phyloP scores from a whole-genome alignment of 2,797 vertebrate species.

The Pseudomugil gertrudae region DNA sequence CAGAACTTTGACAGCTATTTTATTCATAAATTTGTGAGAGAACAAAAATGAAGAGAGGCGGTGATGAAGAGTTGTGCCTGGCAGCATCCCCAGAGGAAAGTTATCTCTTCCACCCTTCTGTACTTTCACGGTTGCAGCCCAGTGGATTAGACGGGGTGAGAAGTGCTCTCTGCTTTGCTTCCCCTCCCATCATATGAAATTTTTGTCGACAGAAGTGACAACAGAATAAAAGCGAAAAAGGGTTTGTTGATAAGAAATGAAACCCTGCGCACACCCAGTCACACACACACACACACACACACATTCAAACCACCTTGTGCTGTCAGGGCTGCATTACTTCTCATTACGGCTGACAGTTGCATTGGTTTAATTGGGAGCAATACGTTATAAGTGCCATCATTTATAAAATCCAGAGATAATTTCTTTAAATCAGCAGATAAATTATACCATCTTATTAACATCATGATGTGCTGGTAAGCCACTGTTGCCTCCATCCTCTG shows the following conservation, averaged over 20 bases:
- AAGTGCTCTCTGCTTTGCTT: constrained; percentile 34
- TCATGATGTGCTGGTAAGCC: constrained; percentile 21
- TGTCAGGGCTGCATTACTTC: constrained; percentile 6
- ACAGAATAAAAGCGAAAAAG: constrained; percentile 43
- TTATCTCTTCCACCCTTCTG: constrained; percentile 62
- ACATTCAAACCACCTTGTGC: constrained; percentile 8
- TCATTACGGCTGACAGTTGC: constrained; percentile 8
- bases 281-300: not conserved
- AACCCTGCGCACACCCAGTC: constrained; percentile 6
- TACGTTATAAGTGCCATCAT: not conserved
- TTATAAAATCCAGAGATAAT: constrained; percentile 9
- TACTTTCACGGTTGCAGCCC: constrained; percentile 52
- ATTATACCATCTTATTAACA: constrained; percentile 4
- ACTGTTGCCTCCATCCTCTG: constrained; percentile 8
- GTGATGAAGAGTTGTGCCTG: constrained; percentile 52
- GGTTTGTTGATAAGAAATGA: constrained; percentile 41
- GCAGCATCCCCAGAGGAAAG: constrained; percentile 54
- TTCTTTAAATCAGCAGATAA: constrained; percentile 14
- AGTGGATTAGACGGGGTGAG: constrained; percentile 54
- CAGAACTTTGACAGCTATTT: constrained; percentile 42
- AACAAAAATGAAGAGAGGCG: constrained; percentile 49
- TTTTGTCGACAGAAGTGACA: constrained; percentile 48
- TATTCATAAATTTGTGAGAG: constrained; percentile 27
- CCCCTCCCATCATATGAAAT: constrained; percentile 29
- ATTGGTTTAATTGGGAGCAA: constrained; percentile 11